Evolutionary conservation across 2,888 invertebrate genomes (phyloP).

Genomic region (Theodoxus fluviatilis): DNA sequence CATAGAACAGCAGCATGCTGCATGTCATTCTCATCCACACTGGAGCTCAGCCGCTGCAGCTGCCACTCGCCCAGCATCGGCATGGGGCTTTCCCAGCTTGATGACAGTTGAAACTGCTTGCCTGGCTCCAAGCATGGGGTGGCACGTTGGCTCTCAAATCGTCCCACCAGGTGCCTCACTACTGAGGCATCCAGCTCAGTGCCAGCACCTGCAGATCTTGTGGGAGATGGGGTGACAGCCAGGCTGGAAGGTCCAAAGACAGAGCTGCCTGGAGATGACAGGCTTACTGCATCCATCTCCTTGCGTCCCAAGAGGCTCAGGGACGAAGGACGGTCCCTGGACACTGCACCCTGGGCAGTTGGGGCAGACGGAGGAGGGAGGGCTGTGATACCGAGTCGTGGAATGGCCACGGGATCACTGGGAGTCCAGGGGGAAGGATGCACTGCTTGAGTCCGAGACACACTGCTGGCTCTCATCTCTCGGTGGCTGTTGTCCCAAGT

Average conservation of each 20-base stretch:
- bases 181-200: constrained; percentile 28
- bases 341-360: not conserved
- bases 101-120: too few species aligned
- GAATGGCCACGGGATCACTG: not conserved
- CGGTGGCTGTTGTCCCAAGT: constrained; percentile 17
- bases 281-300: too few species aligned
- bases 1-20: too few species aligned
- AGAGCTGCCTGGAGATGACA: too few species aligned
- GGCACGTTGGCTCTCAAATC: constrained; percentile 38
- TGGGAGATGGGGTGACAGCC: not conserved
- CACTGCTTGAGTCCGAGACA: not conserved
- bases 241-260: constrained; percentile 14
- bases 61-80: too few species aligned
- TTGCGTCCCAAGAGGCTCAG: too few species aligned
- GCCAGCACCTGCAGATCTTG: too few species aligned
- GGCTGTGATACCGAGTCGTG: not conserved
- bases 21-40: too few species aligned
- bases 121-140: constrained; percentile 15
- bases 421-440: not conserved
- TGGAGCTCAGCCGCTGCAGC: too few species aligned
- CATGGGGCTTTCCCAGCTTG: too few species aligned
- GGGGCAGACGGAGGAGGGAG: not conserved
- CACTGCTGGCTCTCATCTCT: not conserved
- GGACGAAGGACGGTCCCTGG: too few species aligned
- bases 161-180: constrained; percentile 43